Evolutionary conservation across 2,888 invertebrate species (phyloP), one percentile per base, ranked within the genome.

Genomic region (Zootermopsis nevadensis): DNA sequence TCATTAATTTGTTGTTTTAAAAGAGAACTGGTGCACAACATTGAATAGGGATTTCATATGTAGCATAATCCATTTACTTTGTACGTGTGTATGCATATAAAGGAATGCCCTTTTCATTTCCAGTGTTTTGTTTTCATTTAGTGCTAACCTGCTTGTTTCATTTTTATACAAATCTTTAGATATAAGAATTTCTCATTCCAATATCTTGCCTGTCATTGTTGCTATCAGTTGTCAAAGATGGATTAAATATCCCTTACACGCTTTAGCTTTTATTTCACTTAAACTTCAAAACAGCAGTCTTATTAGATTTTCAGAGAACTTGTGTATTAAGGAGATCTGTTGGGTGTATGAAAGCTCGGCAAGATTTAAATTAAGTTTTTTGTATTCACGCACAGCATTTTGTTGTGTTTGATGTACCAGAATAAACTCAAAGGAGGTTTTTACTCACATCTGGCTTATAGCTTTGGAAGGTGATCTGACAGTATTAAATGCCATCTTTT

Each of bases 281-380:
- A 27, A 60, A 60, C 60, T n/a, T 60, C 48, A 48, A 19, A 0
- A 60, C 60, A 60, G 27, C 6, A 24, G 24, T n/a, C 22, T 33
- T 69, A 69, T 69, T 69, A 69, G 33, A 31, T 33, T 69, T 15
- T 69, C 33, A 33, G 7, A 69, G 19, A 31, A 8, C 15, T 2
- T 38, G 35, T 74, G 33, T 2, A 74, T n/a, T 38, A 74, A 74
- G 38, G 8, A 74, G 74, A 38, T 74, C 6, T 74, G 22, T 38
- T 74, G 38, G 74, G 19, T 74, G 35, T 22, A 74, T 38, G n/a
- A 74, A 38, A 38, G 74, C 35, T n/a, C 33, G 31, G 8, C 8
- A n/a, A 74, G n/a, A 33, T 38, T 74, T 74, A 0, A 74, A 74
- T 74, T 74, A 74, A n/a, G 24, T 74, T 74, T 1, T 38, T 74